Evolutionary conservation across 2,797 vertebrate species (phyloP).

Genomic region (Enoplosus armatus): DNA sequence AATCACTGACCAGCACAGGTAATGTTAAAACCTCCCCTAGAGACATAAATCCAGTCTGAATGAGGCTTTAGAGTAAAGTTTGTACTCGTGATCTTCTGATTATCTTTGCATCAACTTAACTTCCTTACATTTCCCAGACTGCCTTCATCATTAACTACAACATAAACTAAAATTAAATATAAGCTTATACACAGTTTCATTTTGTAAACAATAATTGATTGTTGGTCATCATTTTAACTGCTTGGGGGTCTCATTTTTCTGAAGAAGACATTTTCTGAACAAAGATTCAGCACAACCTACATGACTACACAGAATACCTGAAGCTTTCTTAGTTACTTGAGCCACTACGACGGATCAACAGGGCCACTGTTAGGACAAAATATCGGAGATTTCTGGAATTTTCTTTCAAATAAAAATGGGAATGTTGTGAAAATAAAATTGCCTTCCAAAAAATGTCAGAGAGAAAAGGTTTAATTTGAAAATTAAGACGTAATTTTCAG

Average conservation of each 20-base stretch:
- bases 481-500: neutral
- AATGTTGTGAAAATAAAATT: neutral
- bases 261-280: neutral
- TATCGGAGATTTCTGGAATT: neutral
- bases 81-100: slow-evolving; percentile 20
- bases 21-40: neutral
- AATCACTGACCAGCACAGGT: no score
- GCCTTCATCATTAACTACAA: neutral
- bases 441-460: neutral
- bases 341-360: no score
- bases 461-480: neutral
- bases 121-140: neutral
- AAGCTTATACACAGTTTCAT: slow-evolving; percentile 24
- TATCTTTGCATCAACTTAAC: slow-evolving; percentile 37
- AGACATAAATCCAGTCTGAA: neutral
- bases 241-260: neutral
- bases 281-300: neutral
- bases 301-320: neutral
- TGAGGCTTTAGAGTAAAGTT: neutral
- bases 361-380: neutral
- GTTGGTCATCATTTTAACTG: neutral
- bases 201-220: slow-evolving; percentile 3
- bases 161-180: slow-evolving; percentile 41
- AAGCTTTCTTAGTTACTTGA: no score
- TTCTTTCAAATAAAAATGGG: neutral